Percentiles rank a stretch among this genome's conserved stretches.
phyloP scores from a whole-genome alignment of 2,888 invertebrate genomes.

The Acleris cristana region DNA sequence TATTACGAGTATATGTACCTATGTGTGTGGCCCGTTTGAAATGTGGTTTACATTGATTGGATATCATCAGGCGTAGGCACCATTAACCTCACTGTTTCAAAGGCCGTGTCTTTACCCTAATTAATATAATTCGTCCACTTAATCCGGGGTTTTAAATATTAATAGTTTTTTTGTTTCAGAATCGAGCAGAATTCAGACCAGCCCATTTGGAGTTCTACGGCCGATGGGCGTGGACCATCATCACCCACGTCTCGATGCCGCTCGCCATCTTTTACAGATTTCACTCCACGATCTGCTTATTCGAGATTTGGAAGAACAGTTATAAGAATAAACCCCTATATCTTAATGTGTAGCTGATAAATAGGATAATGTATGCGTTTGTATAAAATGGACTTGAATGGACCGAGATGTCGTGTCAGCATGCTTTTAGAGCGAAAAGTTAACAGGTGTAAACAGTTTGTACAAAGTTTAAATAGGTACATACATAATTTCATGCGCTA shows the following conservation, averaged over 20 bases:
- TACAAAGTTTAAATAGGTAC: no score
- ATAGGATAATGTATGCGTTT: neutral
- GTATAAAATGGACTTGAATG: neutral
- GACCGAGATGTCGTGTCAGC: no score
- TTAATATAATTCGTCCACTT: neutral
- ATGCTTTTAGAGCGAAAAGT: no score
- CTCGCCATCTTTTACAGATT: slow-evolving; percentile 95
- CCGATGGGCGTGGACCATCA: slow-evolving; percentile 95
- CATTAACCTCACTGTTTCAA: neutral
- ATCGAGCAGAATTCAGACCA: slow-evolving; percentile 91
- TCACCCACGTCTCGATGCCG: slow-evolving; percentile 95
- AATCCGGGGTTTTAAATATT: no score
- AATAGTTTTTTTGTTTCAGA: slow-evolving; percentile 66
- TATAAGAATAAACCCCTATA: slow-evolving; percentile 87
- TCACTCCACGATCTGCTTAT: slow-evolving; percentile 95
- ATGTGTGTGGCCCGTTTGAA: no score
- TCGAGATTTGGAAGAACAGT: slow-evolving; percentile 95
- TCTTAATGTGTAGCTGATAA: slow-evolving; percentile 67
- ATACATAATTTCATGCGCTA: no score
- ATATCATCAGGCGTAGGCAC: no score
- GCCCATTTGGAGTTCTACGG: slow-evolving; percentile 93
- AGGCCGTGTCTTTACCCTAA: neutral
- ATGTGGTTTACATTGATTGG: no score
- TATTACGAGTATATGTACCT: no score
- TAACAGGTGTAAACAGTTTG: no score